A percentile compares a stretch with the other conserved stretches of the same genome.
Evolutionary conservation across 2,113 vertebrate genomes (phyloP).

Genomic region (Cryptotis parvus): DNA sequence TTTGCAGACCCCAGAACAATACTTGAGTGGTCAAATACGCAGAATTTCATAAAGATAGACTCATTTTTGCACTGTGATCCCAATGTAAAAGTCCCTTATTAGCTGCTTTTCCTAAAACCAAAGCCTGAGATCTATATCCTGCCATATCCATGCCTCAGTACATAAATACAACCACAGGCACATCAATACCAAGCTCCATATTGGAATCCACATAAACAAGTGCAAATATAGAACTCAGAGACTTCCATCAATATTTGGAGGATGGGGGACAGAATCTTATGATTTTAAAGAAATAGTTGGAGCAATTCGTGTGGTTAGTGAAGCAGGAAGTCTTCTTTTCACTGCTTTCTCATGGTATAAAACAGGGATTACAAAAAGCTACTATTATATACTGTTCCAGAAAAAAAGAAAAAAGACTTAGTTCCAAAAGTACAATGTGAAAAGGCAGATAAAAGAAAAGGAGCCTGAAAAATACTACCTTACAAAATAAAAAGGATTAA

Average conservation of each 20-base stretch:
- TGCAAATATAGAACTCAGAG: background rate
- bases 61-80: background rate
- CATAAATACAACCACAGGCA: constrained; percentile 13
- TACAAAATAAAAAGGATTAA: background rate
- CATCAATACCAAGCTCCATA: background rate
- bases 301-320: background rate
- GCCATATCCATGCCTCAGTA: background rate
- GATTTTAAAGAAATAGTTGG: background rate
- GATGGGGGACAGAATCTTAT: background rate
- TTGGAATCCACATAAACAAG: background rate
- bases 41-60: constrained; percentile 19
- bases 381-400: background rate
- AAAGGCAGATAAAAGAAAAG: background rate
- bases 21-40: background rate
- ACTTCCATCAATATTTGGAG: background rate
- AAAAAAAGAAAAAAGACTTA: background rate
- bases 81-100: background rate
- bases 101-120: constrained; percentile 41
- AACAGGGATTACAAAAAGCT: background rate
- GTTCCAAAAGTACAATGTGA: background rate
- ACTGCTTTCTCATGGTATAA: background rate
- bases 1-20: too few relatives aligned
- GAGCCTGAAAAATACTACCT: background rate
- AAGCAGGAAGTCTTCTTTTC: background rate
- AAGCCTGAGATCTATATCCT: background rate